A percentile compares a stretch with the other conserved stretches of the same genome.
Evolutionary conservation across 2,113 vertebrate genomes (phyloP).

Genomic region (Sus scrofa): DNA sequence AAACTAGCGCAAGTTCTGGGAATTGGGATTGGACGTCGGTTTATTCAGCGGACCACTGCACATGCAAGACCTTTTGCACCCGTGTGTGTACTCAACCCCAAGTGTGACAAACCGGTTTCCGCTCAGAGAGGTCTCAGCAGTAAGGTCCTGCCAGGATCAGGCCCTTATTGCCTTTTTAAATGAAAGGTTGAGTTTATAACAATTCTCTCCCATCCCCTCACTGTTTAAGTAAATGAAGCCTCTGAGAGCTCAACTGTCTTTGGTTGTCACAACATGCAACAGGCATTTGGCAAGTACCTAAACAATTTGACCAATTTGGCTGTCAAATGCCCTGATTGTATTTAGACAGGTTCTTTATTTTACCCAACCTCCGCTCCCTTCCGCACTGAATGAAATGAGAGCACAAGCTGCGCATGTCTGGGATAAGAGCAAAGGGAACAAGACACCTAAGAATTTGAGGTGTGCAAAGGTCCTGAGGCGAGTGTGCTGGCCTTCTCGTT

Average conservation of each 20-base stretch:
- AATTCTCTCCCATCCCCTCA: neutral
- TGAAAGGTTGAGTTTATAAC: neutral
- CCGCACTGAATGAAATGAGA: neutral
- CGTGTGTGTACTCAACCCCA: neutral
- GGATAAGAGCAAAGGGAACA: neutral
- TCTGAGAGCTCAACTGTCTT: neutral
- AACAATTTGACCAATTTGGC: neutral
- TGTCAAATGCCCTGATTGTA: neutral
- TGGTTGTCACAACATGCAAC: neutral
- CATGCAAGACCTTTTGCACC: too few relatives aligned
- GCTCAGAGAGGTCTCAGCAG: neutral
- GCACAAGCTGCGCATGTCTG: neutral
- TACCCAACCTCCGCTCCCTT: neutral
- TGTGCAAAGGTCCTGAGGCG: neutral
- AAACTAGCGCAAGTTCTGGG: neutral
- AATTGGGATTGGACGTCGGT: neutral
- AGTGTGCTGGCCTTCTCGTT: neutral
- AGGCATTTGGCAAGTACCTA: neutral
- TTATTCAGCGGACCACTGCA: neutral
- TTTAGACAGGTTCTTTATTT: neutral
- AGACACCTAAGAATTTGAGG: neutral
- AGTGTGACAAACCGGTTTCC: neutral
- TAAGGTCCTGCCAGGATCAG: neutral
- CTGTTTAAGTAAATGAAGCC: neutral
- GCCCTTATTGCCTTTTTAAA: neutral